Base-by-base conservation (phyloP, 1,140 invertebrate genomes). In the Amyelois transitella region DNA sequence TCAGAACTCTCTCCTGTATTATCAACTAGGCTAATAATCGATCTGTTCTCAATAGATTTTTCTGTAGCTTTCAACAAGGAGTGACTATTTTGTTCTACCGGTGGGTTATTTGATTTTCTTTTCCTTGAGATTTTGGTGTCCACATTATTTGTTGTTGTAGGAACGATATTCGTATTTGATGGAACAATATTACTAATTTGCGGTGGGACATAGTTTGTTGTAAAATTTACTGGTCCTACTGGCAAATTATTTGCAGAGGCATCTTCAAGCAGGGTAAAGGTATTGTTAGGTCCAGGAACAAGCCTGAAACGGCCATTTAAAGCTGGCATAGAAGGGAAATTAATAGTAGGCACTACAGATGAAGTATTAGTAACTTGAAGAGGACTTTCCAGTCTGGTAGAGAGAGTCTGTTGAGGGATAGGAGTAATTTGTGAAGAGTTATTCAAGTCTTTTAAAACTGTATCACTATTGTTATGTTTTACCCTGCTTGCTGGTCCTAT, bases 211-310 rank as follows among this genome's bases (percentile, higher is more conserved):
- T 38, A 14, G 17, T 38, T 38, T n/a, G n/a, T n/a, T n/a, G n/a
- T n/a, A n/a, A n/a, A n/a, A n/a, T n/a, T n/a, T n/a, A n/a, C n/a
- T n/a, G n/a, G n/a, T n/a, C n/a, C n/a, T n/a, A n/a, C n/a, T n/a
- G n/a, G n/a, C n/a, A n/a, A n/a, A n/a, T n/a, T n/a, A n/a, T n/a
- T n/a, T n/a, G n/a, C 8, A 38, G 32, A 38, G 2, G 64, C 64
- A 22, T 81, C 77, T 75, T 83, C 82, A 20, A 86, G 67, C 50
- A 87, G 62, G 5, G 72, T 72, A 55, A 84, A 83, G n/a, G 75
- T 75, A 53, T 85, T 88, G 54, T 88, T 86, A 6, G 81, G 81
- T 2, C 84, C 84, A 50, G 80, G 70, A 12, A 86, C 54, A 51
- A 88, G 60, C 63, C 83, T 83, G 51, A 76, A 88, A 20, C 75